These are phyloP conservation scores for Acrocephalus kingi DNA, from an alignment of 2,113 vertebrate genomes.

Conservation along the genomic window DNA sequence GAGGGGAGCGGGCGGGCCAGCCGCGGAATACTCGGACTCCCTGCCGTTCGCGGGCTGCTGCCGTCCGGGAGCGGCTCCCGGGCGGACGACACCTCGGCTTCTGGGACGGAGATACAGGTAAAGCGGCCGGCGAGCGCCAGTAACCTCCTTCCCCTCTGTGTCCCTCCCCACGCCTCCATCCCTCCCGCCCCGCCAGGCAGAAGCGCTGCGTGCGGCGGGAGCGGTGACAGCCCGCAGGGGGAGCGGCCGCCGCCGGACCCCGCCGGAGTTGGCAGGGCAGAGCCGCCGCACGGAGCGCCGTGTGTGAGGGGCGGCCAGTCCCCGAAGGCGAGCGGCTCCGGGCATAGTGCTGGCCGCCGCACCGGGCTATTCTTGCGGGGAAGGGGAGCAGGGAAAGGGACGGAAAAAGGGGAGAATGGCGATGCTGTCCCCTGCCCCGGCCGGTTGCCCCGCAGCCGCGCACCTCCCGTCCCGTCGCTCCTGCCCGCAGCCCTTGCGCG, in stretches of 20 bases:
- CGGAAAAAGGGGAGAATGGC: too few relatives aligned
- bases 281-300: not conserved
- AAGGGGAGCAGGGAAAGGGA: not conserved
- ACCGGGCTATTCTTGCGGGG: not conserved
- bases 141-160: not conserved
- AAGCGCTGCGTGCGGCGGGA: not conserved
- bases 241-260: not conserved
- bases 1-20: not conserved
- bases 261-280: not conserved
- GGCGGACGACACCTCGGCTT: not conserved
- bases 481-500: not conserved
- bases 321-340: not conserved
- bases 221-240: not conserved
- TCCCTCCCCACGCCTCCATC: not conserved
- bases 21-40: not conserved
- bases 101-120: conserved; percentile 13
- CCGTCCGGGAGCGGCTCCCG: not conserved
- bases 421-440: not conserved
- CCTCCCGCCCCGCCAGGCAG: not conserved
- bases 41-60: not conserved
- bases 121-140: not conserved
- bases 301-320: too few relatives aligned
- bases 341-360: not conserved
- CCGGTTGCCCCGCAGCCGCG: not conserved
- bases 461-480: not conserved